Evolutionary conservation across 2,113 vertebrate species (phyloP).

Genomic region (Grammomys dolichurus): DNA sequence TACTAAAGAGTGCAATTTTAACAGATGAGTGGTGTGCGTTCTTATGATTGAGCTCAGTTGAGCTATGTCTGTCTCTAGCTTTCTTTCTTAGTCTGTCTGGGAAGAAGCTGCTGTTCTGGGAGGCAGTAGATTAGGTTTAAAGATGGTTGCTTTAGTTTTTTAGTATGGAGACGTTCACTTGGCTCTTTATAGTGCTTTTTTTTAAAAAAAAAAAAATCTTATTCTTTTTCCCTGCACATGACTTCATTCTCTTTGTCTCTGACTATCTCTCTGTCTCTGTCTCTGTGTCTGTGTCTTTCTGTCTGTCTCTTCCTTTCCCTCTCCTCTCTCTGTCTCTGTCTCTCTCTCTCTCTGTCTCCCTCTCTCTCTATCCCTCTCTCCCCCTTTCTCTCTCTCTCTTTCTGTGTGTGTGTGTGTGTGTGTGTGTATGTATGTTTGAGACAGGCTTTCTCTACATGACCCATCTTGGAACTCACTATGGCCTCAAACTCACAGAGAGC

Average conservation of each 20-base stretch:
- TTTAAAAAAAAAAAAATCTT: background rate
- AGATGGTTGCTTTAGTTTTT: constrained; percentile 15
- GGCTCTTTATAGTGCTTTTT: background rate
- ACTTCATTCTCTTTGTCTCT: background rate
- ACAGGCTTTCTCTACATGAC: background rate
- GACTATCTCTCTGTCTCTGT: background rate
- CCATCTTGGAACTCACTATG: background rate
- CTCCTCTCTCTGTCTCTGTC: background rate
- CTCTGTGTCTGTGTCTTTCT: background rate
- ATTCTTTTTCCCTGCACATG: background rate
- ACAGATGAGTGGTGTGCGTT: constrained; percentile 48
- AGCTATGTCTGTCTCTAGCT: background rate
- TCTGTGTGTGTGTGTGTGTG: too few relatives aligned
- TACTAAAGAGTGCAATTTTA: constrained; percentile 64
- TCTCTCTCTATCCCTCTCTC: accelerated
- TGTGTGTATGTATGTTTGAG: background rate
- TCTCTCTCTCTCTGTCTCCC: background rate
- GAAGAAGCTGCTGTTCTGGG: constrained; percentile 20
- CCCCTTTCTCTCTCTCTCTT: accelerated
- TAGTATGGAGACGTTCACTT: background rate
- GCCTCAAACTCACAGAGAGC: background rate
- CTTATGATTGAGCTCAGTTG: constrained; percentile 49
- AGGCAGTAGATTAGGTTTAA: constrained; percentile 53
- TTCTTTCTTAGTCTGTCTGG: constrained; percentile 3
- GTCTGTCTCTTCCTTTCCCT: too few relatives aligned